Conservation (phyloP, 2,113 vertebrate species). For the Anarrhichthys ocellatus region DNA sequence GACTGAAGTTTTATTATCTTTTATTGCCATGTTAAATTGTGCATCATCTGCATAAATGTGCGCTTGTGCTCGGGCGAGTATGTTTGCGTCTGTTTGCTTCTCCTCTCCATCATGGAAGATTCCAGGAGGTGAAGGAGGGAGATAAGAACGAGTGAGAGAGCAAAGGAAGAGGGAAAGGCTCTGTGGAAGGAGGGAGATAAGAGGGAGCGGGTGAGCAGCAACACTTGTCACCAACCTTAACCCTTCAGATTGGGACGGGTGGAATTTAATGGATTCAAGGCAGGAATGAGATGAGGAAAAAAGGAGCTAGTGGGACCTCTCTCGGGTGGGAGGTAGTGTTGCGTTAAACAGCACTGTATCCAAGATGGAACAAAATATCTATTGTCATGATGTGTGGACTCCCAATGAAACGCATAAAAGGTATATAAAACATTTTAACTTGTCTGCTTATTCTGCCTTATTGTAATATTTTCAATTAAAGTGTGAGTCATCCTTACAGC, state of each 20-base stretch:
- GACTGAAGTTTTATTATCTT: not conserved
- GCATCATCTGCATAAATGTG: conserved; percentile 13
- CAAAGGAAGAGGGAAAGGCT: conserved; percentile 78
- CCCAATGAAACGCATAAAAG: not conserved
- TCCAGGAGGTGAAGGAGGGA: conserved; percentile 15
- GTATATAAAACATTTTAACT: not conserved
- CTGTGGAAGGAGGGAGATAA: conserved; percentile 88
- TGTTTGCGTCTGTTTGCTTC: conserved; percentile 13
- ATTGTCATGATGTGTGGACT: not conserved
- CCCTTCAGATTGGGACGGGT: conserved; percentile 81
- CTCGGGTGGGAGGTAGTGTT: not conserved
- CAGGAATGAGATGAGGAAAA: conserved; percentile 5
- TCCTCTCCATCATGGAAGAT: conserved; percentile 9
- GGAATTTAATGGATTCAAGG: conserved; percentile 61
- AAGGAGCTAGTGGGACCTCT: conserved; percentile 15
- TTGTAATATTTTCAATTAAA: not conserved
- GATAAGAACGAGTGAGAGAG: conserved; percentile 76
- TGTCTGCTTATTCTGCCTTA: not conserved
- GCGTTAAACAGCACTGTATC: not conserved
- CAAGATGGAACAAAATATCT: not conserved
- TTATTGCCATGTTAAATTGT: not conserved
- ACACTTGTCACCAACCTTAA: conserved; percentile 82
- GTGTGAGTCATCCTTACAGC: not conserved
- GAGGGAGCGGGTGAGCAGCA: conserved; percentile 88
- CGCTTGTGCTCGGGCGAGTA: not conserved